Evolutionary conservation across 2,797 vertebrate genomes (phyloP).

Genomic region (Avahi laniger): DNA sequence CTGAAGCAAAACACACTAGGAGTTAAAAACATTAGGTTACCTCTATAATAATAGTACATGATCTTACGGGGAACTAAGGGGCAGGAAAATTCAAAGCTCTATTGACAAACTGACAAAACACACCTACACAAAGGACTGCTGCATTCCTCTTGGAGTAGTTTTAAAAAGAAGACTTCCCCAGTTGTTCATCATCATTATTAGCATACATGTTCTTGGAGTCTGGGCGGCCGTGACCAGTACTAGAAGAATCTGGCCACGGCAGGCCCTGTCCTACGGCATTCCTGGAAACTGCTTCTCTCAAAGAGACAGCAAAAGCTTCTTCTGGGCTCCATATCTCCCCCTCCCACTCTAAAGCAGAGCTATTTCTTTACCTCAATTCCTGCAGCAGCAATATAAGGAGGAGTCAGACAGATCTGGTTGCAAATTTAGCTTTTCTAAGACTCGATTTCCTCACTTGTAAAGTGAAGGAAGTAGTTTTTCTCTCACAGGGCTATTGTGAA

Average conservation of each 20-base stretch:
- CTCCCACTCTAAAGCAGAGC: not conserved
- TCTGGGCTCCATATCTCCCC: not conserved
- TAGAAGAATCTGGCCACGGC: not conserved
- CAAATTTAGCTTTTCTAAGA: not conserved
- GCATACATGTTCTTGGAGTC: accelerated
- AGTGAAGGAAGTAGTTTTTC: not conserved
- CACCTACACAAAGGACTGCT: not conserved
- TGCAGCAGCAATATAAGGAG: not conserved
- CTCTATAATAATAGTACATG: constrained; percentile 1
- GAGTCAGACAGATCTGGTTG: not conserved
- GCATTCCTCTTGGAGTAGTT: not conserved
- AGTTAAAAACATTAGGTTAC: constrained; percentile 47
- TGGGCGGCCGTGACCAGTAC: not conserved
- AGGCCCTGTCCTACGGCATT: not conserved
- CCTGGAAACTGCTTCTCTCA: not conserved
- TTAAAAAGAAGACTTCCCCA: not conserved
- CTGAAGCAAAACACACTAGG: constrained; percentile 45
- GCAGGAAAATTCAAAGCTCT: constrained; percentile 39
- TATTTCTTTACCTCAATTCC: not conserved
- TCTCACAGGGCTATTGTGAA: not conserved
- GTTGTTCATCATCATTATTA: not conserved
- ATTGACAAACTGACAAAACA: constrained; percentile 55
- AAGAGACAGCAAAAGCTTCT: not conserved
- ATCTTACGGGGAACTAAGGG: not conserved
- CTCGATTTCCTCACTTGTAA: not conserved